Evolutionary conservation across 2,797 vertebrate genomes (phyloP), one percentile per base, ranked within the genome.

Genomic region (Danio jaintianensis): DNA sequence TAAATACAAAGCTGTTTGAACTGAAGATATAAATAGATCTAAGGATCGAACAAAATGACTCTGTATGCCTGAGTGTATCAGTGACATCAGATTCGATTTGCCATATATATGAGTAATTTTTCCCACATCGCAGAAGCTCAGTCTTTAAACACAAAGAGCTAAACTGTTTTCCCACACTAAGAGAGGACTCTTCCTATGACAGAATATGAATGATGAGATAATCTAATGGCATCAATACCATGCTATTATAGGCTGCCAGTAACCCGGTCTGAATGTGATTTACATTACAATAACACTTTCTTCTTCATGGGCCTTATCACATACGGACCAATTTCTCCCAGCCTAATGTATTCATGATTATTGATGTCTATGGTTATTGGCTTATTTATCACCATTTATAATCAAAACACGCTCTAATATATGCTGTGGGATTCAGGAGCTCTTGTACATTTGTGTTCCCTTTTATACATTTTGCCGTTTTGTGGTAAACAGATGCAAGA

Each of bases 341-440:
- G 29, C 45, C 53, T 82, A 76, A 86, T 85, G 82, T 81, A 82
- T 71, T 75, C 68, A 78, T 79, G 63, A 71, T 78, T 83, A 84
- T 82, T 80, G 67, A 83, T 86, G 52, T 73, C 68, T 73, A 16
- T 62, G 55, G 22, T 73, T 64, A 73, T 72, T 80, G 50, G 68
- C 45, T 72, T 80, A 72, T 73, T 63, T 72, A 40, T 73, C 69
- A 38, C 13, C 11, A 66, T 64, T 73, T 56, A 72, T 80, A 47
- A 80, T 80, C 29, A 59, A 73, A 72, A 73, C n/a, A 48, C 20
- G 16, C 15, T 13, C 1, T 73, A 47, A 73, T 56, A 64, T 66
- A 36, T 38, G 42, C 50, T 40, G 18, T 63, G 20, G 43, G 67
- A 36, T 71, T 20, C 56, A 40, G 66, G 22, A 61, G 55, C 9